Percentiles rank a stretch among this genome's conserved stretches.
phyloP scores from a whole-genome alignment of 2,113 vertebrate species.

The Entosphenus tridentatus region DNA sequence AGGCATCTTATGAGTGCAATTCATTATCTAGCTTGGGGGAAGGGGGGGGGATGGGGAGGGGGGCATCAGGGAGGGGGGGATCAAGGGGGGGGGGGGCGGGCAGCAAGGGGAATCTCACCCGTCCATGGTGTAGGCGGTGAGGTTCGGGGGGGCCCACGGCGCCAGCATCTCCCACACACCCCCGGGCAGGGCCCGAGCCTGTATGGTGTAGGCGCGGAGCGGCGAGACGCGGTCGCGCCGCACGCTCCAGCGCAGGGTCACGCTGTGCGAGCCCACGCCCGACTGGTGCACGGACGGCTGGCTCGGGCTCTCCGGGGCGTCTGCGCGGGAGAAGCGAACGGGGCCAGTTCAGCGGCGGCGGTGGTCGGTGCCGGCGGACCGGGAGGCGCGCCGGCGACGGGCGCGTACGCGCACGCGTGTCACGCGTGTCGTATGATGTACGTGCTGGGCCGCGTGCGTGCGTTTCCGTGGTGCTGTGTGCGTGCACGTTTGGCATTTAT shows the following conservation, averaged over 20 bases:
- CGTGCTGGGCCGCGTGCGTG: too few species aligned
- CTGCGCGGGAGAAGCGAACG: neutral
- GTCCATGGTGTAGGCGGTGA: neutral
- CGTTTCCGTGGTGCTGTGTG: too few species aligned
- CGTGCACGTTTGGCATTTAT: too few species aligned
- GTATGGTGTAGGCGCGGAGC: neutral
- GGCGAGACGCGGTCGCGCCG: neutral
- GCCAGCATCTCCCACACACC: neutral
- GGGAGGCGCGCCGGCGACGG: neutral
- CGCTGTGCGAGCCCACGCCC: slow-evolving; percentile 2
- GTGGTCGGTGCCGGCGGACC: too few species aligned
- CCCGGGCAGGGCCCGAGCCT: neutral
- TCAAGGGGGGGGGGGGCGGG: too few species aligned
- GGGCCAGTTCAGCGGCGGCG: too few species aligned
- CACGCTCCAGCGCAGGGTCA: neutral
- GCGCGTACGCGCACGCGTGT: too few species aligned
- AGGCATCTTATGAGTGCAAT: too few species aligned
- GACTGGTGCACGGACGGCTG: neutral
- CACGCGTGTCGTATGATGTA: too few species aligned
- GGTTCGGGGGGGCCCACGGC: slow-evolving; percentile 2
- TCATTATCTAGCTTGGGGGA: too few species aligned
- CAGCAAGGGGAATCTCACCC: neutral
- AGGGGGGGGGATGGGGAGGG: too few species aligned
- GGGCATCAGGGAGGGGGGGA: too few species aligned
- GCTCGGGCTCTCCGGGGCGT: neutral